Evolutionary conservation across 2,113 vertebrate genomes (phyloP), one percentile per base, ranked within the genome.

Genomic region (Atherinomorus stipes): DNA sequence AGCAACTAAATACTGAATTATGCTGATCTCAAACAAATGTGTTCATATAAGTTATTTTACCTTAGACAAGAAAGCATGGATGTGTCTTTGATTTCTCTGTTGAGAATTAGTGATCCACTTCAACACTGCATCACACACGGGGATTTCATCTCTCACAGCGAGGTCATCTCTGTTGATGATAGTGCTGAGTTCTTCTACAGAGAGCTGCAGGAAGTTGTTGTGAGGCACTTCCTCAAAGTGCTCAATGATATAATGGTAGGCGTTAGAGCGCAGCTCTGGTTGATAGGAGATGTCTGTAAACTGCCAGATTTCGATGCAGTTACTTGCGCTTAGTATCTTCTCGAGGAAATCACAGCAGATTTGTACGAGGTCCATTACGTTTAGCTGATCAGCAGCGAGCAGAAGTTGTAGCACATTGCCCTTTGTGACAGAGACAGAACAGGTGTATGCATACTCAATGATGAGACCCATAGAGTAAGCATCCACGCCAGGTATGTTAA

Each of bases 261-360:
- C 93, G 26, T 88, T 94, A 44, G 71, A 79, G 26, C 61, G 87
- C 72, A 96, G 91, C 8, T 93, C 52, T 0, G 88, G 74, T 63
- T 83, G 92, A 58, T 52, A 12, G 31, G 16, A 19, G 45, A 11
- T 7, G 0, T 63, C 52, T 12, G 67, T 71, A 2, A 96, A 88
- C 67, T 85, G 94, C 86, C 88, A 95, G 81, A 96, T 94, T 13
- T 74, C 51, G 4, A 88, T 56, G 12, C 86, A 88, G 78, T 96
- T 97, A 44, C 94, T 84, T 23, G 91, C 50, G 72, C 91, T 88
- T 4, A 96, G 88, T 50, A 91, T 91, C 1, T 88, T 81, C 65
- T 81, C 84, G 45, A 97, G 83, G 90, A 95, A 96, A 61, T 93
- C 62, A 0, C 89, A 91, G 87, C 96, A 96, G 9, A 77, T 67